Conservation (phyloP, 2,113 vertebrate species). For the Meleagris gallopavo region DNA sequence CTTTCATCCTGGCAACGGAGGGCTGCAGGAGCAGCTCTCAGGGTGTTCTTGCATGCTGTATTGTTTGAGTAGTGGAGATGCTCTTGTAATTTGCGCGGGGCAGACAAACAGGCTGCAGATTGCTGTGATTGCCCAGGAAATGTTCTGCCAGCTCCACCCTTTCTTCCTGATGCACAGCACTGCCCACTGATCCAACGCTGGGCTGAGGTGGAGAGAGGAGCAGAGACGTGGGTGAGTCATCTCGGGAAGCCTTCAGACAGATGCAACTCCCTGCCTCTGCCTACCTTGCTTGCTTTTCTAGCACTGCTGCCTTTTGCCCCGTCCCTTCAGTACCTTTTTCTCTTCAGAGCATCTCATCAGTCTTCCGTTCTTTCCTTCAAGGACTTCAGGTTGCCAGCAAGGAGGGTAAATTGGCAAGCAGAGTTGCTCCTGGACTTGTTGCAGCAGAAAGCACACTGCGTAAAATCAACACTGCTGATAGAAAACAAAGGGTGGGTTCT, state of each 20-base stretch:
- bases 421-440: background rate
- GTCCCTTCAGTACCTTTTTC: background rate
- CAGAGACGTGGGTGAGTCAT: slow-evolving; percentile 34
- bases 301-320: background rate
- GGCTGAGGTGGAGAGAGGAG: slow-evolving; percentile 7
- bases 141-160: slow-evolving; percentile 61
- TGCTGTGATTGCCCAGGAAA: slow-evolving; percentile 62
- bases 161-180: slow-evolving; percentile 37
- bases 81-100: slow-evolving; percentile 14
- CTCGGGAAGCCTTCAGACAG: background rate
- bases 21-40: background rate
- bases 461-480: background rate
- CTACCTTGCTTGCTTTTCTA: background rate
- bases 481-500: background rate
- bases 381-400: background rate
- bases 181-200: background rate
- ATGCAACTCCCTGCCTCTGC: background rate
- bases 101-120: slow-evolving; percentile 47
- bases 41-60: background rate
- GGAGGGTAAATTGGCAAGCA: background rate
- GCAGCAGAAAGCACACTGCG: background rate
- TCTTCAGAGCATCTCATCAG: background rate
- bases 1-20: background rate
- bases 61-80: slow-evolving; percentile 11
- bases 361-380: background rate